Evolutionary conservation across 1,140 invertebrate species (phyloP), one percentile per base, ranked within the genome.

Genomic region (Drosophila ambigua): DNA sequence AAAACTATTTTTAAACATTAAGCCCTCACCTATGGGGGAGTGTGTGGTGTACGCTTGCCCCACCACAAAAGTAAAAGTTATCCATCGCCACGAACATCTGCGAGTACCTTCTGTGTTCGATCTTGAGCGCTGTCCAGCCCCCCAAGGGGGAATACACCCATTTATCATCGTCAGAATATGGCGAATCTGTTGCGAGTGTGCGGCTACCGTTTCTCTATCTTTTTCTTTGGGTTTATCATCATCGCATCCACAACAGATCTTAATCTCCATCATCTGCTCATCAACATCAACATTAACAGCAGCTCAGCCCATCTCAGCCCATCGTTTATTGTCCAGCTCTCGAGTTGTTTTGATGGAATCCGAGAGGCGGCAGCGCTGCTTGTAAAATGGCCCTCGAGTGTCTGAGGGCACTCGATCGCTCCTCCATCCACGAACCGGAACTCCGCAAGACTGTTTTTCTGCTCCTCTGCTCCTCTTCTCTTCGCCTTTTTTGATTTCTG

Each of bases 341-440:
- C 35, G 26, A 73, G 44, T 73, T 64, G 44, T 54, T 73, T 65
- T 65, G 52, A 49, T 57, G 28, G n/a, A n/a, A 13, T 31, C 16
- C 4, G 15, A 41, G 26, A 43, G 15, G 48, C 49, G 64, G 60
- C 54, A 43, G 52, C 43, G 52, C 59, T 61, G 77, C 35, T 68
- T 77, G 74, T 77, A 77, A 77, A 77, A 77, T 73, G 78, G 78
- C 69, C 81, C 78, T 87, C 78, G 43, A 87, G 82, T 85, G 35
- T 39, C 0, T 28, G 23, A 24, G 76, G 77, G 76, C 80, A 84
- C 73, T 81, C 57, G 45, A 76, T 62, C 45, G 44, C 51, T 60
- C 78, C 51, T 60, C 78, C 45, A 51, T 49, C 46, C 57, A 67
- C 82, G 78, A 85, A 85, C 81, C 81, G 81, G 81, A 85, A 85